phyloP scores from a whole-genome alignment of 2,113 vertebrate species.

The Bos taurus region DNA sequence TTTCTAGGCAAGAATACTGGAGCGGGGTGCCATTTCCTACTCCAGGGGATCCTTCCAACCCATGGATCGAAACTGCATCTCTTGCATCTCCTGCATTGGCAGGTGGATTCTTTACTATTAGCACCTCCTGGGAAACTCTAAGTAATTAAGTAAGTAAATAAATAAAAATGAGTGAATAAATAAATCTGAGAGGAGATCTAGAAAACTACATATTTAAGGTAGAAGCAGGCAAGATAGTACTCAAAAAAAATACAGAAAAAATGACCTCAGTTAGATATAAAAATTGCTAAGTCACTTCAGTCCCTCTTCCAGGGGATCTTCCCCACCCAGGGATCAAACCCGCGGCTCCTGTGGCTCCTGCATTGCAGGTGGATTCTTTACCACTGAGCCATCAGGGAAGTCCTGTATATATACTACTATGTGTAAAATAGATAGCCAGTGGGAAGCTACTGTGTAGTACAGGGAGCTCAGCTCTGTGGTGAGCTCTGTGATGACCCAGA shows the following conservation, averaged over 20 bases:
- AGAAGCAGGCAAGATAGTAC: neutral
- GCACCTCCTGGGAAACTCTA: neutral
- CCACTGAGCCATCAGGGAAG: neutral
- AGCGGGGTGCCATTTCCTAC: neutral
- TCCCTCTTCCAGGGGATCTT: neutral
- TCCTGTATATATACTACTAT: accelerated
- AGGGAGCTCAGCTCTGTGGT: no score
- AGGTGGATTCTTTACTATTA: neutral
- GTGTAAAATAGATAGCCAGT: neutral
- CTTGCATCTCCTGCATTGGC: neutral
- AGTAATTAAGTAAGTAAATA: neutral
- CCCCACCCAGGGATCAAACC: neutral
- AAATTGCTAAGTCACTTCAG: neutral
- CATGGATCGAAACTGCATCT: neutral
- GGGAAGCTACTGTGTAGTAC: neutral
- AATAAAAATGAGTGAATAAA: neutral
- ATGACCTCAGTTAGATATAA: neutral
- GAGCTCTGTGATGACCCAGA: no score
- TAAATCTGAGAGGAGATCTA: neutral
- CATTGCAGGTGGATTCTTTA: neutral
- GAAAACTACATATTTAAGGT: neutral
- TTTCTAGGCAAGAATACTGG: neutral
- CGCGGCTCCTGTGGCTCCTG: accelerated
- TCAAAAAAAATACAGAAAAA: neutral
- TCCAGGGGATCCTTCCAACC: neutral